These are phyloP conservation scores for Urophycis tenuis DNA, from an alignment of 2,797 vertebrate species.

Conservation along the genomic window DNA sequence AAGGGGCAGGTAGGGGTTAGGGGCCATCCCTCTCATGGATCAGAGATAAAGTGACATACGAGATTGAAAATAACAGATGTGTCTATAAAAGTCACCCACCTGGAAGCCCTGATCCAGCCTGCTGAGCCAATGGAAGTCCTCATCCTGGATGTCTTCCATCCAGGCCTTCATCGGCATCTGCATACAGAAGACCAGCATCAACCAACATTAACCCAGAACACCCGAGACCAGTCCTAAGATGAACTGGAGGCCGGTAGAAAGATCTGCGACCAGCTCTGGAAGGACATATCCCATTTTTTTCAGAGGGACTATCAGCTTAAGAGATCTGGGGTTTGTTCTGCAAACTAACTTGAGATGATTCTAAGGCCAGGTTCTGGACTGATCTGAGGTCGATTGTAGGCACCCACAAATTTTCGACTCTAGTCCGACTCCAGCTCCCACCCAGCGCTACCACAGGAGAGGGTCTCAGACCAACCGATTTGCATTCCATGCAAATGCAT, in stretches of 20 bases:
- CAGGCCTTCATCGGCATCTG: conserved; percentile 80
- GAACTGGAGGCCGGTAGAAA: background rate
- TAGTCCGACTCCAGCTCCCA: background rate
- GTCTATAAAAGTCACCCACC: conserved; percentile 42
- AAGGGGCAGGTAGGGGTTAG: too few relatives aligned
- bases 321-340: background rate
- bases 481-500: background rate
- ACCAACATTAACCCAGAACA: background rate
- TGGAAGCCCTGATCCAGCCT: conserved; percentile 72
- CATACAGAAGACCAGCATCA: conserved; percentile 14
- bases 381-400: too few relatives aligned
- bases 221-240: background rate
- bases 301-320: background rate
- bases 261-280: background rate
- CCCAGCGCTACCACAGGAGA: background rate
- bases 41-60: too few relatives aligned
- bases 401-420: too few relatives aligned
- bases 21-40: background rate
- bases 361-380: background rate
- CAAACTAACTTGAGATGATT: background rate
- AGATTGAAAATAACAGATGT: background rate
- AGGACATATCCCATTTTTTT: background rate
- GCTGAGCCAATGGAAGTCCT: conserved; percentile 81
- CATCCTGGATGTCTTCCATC: conserved; percentile 67
- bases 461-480: background rate